A percentile compares a stretch with the other conserved stretches of the same genome.
These are phyloP conservation scores for Lacanobia wlatinum DNA, from an alignment of 2,888 invertebrate genomes.

Conservation along the genomic window DNA sequence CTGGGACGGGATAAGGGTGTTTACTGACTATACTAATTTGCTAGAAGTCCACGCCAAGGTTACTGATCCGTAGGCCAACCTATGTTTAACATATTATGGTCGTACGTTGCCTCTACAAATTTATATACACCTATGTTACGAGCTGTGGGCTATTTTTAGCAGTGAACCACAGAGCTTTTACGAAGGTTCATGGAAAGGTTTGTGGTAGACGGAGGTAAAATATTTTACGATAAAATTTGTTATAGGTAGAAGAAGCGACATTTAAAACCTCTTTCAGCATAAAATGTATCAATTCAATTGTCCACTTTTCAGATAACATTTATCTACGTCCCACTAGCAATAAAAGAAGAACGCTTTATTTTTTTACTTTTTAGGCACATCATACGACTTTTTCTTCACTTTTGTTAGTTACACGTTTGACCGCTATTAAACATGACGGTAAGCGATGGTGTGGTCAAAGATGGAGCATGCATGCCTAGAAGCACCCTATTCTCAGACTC, in stretches of 20 bases:
- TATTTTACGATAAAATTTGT: conserved; percentile 37
- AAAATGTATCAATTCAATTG: conserved; percentile 8
- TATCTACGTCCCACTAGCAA: background rate
- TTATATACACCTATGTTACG: conserved; percentile 12
- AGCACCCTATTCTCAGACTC: no score
- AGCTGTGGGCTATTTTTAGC: conserved; percentile 42
- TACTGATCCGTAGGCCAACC: conserved; percentile 8
- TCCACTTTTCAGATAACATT: background rate
- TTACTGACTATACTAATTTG: conserved; percentile 24
- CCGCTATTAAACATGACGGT: no score
- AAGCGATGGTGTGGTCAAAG: no score
- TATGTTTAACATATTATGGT: conserved; percentile 13
- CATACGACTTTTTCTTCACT: no score
- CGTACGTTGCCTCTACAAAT: conserved; percentile 15
- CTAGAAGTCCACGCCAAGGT: conserved; percentile 1
- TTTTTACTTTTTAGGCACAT: background rate
- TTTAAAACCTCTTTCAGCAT: background rate
- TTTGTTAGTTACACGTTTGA: no score
- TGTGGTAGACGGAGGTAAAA: conserved; percentile 33
- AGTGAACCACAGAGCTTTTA: conserved; percentile 31
- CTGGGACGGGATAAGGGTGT: background rate
- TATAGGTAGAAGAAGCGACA: background rate
- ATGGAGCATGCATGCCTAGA: no score
- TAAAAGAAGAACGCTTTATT: background rate
- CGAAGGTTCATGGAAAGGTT: conserved; percentile 35